A percentile compares a stretch with the other conserved stretches of the same genome.
These are phyloP conservation scores for Pachycephala philippinensis DNA, from an alignment of 2,113 vertebrate species.

Conservation along the genomic window DNA sequence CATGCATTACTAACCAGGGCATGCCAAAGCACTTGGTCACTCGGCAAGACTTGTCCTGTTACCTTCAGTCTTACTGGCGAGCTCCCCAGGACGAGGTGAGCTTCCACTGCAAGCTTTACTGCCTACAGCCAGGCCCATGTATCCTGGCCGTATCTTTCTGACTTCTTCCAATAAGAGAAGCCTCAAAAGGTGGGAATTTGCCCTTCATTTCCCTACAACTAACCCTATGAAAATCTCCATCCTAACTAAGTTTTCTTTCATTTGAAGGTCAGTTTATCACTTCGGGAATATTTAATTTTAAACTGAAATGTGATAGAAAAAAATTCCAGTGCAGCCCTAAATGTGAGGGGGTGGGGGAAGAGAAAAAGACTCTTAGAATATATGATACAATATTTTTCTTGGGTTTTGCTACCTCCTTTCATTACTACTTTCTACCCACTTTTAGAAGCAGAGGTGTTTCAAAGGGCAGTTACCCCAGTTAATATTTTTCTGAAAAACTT, in stretches of 20 bases:
- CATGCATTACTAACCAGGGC: background rate
- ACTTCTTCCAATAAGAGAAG: background rate
- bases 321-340: background rate
- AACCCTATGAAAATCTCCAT: background rate
- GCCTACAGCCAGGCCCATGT: background rate
- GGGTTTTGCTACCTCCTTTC: background rate
- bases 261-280: background rate
- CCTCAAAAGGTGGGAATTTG: background rate
- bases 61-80: background rate
- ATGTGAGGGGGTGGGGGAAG: fast-evolving
- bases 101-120: background rate
- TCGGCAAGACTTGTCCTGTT: background rate
- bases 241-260: background rate
- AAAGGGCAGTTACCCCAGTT: background rate
- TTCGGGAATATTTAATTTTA: background rate
- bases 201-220: background rate
- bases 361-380: background rate
- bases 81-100: background rate
- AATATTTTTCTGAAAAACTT: background rate
- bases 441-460: background rate
- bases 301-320: background rate
- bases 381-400: background rate
- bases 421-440: background rate
- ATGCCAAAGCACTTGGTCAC: background rate
- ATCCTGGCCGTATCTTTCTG: fast-evolving